Conservation (phyloP, 2,888 invertebrate genomes). For the Anthophora plumipes region DNA sequence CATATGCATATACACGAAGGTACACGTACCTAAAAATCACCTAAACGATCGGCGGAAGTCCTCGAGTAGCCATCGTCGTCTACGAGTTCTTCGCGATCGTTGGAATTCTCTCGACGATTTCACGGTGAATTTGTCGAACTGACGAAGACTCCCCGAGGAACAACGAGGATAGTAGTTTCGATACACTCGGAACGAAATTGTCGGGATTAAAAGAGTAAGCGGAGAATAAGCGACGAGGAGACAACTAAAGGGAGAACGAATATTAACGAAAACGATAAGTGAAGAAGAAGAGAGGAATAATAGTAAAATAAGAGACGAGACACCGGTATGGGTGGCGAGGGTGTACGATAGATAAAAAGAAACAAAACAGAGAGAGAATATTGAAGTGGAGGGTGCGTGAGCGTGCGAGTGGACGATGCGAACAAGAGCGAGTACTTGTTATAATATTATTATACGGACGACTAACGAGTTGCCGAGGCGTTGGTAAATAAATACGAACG, state of each 20-base stretch:
- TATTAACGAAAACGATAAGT: constrained; percentile 29
- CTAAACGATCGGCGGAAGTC: constrained; percentile 46
- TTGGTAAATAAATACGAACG: constrained; percentile 76
- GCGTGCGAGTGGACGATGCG: constrained; percentile 58
- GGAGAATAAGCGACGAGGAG: constrained; percentile 5
- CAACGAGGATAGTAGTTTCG: constrained; percentile 18
- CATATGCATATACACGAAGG: constrained; percentile 58
- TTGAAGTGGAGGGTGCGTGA: constrained; percentile 50
- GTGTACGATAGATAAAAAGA: constrained; percentile 33
- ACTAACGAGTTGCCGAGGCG: constrained; percentile 72
- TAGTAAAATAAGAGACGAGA: neutral
- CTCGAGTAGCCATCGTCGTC: constrained; percentile 35
- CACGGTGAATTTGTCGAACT: constrained; percentile 3
- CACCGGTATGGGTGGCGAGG: constrained; percentile 23
- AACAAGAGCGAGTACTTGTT: constrained; percentile 70
- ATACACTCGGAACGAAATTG: neutral
- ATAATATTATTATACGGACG: constrained; percentile 76
- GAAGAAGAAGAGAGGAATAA: neutral
- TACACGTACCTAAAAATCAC: constrained; percentile 56
- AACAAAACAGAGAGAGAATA: constrained; percentile 10
- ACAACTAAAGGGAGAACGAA: constrained; percentile 26
- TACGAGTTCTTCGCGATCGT: too few species aligned
- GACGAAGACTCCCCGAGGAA: neutral
- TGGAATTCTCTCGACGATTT: neutral
- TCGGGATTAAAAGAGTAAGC: neutral